Evolutionary conservation across 2,888 invertebrate genomes (phyloP).

Genomic region (Tenodera sinensis): DNA sequence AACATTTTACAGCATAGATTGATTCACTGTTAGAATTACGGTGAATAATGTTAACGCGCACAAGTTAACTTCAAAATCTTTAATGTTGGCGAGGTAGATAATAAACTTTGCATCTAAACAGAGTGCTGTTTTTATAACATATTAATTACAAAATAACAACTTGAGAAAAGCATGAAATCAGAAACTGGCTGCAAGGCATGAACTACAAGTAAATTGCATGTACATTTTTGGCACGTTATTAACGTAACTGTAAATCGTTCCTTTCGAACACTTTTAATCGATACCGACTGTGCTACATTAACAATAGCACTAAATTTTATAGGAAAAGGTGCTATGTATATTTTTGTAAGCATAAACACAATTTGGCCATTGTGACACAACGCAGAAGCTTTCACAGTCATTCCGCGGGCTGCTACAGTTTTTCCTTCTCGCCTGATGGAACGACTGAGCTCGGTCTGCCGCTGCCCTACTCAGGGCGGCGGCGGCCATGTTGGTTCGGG

Average conservation of each 20-base stretch:
- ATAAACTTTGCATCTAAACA: no score
- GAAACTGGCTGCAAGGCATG: background rate
- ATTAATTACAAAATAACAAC: no score
- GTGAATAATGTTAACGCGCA: no score
- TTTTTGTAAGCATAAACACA: background rate
- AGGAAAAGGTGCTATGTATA: background rate
- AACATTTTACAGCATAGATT: no score
- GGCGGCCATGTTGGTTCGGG: constrained; percentile 12
- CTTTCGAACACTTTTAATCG: background rate
- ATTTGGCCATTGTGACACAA: background rate
- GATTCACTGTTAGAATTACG: no score
- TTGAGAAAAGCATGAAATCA: no score
- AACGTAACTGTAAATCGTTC: no score
- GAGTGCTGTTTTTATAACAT: no score
- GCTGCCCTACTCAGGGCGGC: background rate
- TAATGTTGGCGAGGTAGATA: no score
- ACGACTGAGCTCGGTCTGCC: background rate
- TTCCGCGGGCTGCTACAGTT: background rate
- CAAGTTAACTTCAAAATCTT: no score
- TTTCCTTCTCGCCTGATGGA: background rate
- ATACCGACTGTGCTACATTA: background rate
- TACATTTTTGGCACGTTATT: no score
- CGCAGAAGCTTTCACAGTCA: background rate
- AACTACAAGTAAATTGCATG: background rate
- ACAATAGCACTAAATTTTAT: background rate